Base-by-base conservation (phyloP, 1,140 invertebrate genomes). In the Listronotus bonariensis region DNA sequence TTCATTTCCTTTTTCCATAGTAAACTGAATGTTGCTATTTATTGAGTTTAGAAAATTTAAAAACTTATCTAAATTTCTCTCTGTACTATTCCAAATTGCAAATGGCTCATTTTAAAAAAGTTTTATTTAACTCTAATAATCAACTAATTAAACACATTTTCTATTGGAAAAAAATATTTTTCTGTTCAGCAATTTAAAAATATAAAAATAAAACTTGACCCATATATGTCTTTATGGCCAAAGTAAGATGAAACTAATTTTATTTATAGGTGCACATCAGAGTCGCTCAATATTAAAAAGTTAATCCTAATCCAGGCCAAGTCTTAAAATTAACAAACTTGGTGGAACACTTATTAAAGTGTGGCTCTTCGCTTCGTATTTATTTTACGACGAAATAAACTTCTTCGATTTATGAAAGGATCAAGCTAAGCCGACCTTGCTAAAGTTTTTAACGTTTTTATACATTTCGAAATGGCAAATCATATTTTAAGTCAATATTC, bases 301-400 rank as follows among this genome's bases (percentile, higher is more conserved):
- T 46, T 46, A 58, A 58, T 58, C 43, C 55, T 1, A 48, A 34
- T 45, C 26, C 18, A 17, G 11, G 26, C 20, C 34, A 26, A 41
- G 46, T 49, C 20, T 49, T 49, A 49, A 48, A 43, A 58, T 48
- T 58, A 48, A 46, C 42, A 58, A 58, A 58, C 55, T 48, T 45
- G 43, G 55, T 58, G 18, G 20, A 49, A 48, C 43, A 58, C 31
- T 58, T 58, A 58, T 58, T 58, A 58, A 58, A 58, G 15, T 58
- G 55, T 36, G 32, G 41, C 18, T 46, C 15, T 26, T n/a, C 6
- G 40, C 36, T 17, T 36, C 4, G 40, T 18, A 62, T 62, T 53
- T 62, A 62, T 62, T 62, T 62, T 62, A 60, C 48, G 57, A 26
- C 36, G 46, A 42, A 60, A 60, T 62, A 53, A 60, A 49, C 15